These are phyloP conservation scores for Mesembrinibis cayennensis DNA, from an alignment of 2,113 vertebrate genomes.

Conservation along the genomic window DNA sequence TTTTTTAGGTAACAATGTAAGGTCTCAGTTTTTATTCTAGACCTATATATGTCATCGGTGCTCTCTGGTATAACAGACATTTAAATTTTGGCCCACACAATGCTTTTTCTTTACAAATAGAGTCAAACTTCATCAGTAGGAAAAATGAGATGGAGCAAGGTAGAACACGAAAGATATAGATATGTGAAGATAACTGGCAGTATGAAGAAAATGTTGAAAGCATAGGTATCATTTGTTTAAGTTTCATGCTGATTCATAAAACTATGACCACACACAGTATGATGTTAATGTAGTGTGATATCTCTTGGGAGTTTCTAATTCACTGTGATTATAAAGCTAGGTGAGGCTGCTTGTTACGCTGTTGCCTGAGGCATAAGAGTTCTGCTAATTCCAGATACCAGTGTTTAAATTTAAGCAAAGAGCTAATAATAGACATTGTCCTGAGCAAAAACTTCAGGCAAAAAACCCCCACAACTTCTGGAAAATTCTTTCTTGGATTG, in stretches of 20 bases:
- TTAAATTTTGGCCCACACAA: not conserved
- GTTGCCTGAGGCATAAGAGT: not conserved
- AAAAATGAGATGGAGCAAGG: not conserved
- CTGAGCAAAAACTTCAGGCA: not conserved
- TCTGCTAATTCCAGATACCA: not conserved
- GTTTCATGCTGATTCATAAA: not conserved
- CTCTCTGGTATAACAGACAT: not conserved
- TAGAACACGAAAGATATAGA: fast-evolving
- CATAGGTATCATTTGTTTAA: not conserved
- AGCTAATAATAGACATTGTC: not conserved
- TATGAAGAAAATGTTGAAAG: not conserved
- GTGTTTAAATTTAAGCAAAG: not conserved
- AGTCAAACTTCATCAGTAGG: not conserved
- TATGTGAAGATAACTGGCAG: not conserved
- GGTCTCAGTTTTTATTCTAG: not conserved
- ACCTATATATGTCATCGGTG: not conserved
- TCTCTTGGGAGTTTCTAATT: not conserved
- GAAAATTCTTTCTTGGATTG: not conserved
- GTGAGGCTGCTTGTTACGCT: not conserved
- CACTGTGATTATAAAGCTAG: not conserved
- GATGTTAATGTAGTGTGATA: not conserved
- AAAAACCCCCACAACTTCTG: not conserved
- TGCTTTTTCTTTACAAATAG: not conserved
- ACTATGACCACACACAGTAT: not conserved
- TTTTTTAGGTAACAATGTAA: not conserved